A percentile compares a stretch with the other conserved stretches of the same genome.
Conservation (phyloP, 1,140 invertebrate genomes). For the Nasonia vitripennis region DNA sequence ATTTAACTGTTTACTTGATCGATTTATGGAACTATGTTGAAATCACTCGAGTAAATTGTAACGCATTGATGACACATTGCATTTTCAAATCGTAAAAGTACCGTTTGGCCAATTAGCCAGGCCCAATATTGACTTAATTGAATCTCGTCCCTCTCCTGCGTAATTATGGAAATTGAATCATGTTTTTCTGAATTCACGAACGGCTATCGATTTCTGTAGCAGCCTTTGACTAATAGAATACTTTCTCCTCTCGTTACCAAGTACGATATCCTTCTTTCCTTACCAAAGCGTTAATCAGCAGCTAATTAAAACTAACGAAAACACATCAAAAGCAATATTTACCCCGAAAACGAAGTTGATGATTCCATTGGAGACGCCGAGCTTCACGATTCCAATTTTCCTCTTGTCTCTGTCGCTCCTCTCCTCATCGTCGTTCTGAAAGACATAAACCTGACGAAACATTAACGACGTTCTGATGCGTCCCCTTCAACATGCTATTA, state of each 20-base stretch:
- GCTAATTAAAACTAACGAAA: not conserved
- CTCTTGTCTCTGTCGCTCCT: slow-evolving; percentile 80
- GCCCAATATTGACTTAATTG: not conserved
- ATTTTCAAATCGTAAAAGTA: not conserved
- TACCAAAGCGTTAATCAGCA: not conserved
- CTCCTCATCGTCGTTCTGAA: slow-evolving; percentile 67
- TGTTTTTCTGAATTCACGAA: too few relatives aligned
- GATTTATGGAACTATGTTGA: too few relatives aligned
- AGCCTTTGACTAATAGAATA: not conserved
- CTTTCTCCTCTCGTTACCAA: not conserved
- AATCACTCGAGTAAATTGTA: too few relatives aligned
- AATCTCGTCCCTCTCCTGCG: too few relatives aligned
- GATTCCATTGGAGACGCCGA: slow-evolving; percentile 84
- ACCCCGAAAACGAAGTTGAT: slow-evolving; percentile 87
- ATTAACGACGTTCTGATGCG: slow-evolving; percentile 43
- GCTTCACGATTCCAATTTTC: slow-evolving; percentile 82
- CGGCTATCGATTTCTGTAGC: too few relatives aligned
- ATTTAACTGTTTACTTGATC: too few relatives aligned
- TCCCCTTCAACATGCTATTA: not conserved
- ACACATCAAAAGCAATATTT: slow-evolving; percentile 68
- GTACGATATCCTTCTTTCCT: not conserved
- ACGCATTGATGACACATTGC: too few relatives aligned
- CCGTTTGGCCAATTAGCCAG: not conserved
- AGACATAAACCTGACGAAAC: slow-evolving; percentile 66
- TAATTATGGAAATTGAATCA: too few relatives aligned